Conservation (phyloP, 2,888 invertebrate species). For the Ochlodes sylvanus region DNA sequence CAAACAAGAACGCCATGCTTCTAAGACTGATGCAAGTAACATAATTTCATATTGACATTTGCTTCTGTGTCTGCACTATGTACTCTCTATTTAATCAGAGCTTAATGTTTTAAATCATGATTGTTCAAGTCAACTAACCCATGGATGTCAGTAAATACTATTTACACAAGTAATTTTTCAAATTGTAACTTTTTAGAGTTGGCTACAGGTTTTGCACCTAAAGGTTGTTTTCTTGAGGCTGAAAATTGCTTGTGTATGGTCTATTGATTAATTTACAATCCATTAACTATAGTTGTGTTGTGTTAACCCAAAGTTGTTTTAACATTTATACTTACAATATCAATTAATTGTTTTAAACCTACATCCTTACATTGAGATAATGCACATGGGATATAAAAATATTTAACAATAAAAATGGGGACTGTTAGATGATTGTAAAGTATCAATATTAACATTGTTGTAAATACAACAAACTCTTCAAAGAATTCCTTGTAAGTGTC, state of each 20-base stretch:
- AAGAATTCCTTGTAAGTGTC: too few species aligned
- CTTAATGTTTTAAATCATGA: conserved; percentile 8
- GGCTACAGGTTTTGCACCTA: too few species aligned
- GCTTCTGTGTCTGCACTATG: conserved; percentile 69
- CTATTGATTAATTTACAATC: background rate
- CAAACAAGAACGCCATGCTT: conserved; percentile 68
- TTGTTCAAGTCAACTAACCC: conserved; percentile 15
- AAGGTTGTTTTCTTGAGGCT: background rate
- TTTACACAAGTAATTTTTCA: conserved; percentile 15
- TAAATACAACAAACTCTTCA: background rate
- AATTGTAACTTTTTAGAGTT: background rate
- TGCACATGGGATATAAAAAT: background rate
- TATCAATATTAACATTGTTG: background rate
- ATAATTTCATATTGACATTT: conserved; percentile 64
- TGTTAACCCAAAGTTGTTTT: background rate
- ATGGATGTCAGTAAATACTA: conserved; percentile 11
- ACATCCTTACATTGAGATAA: background rate
- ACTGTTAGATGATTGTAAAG: too few species aligned
- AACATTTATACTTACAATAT: background rate
- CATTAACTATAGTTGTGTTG: background rate
- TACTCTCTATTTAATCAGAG: conserved; percentile 46
- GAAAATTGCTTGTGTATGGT: conserved; percentile 1
- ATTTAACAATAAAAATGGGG: background rate
- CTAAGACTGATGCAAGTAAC: conserved; percentile 83
- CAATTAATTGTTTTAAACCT: background rate